phyloP scores from a whole-genome alignment of 1,140 invertebrate species.

The Trichomalopsis sarcophagae region DNA sequence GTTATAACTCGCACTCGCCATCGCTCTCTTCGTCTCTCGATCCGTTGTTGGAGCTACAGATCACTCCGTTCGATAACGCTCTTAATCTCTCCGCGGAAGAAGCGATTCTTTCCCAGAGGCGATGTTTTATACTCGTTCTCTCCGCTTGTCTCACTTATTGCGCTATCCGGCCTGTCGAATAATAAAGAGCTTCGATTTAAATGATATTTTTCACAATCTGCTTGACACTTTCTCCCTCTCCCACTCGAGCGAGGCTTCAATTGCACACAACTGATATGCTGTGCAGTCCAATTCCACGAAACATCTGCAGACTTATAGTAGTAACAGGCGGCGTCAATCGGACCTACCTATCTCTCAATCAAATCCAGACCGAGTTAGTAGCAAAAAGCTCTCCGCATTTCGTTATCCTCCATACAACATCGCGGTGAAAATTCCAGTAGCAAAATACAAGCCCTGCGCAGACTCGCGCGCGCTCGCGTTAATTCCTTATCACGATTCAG shows the following conservation, averaged over 20 bases:
- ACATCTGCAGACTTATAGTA: background rate
- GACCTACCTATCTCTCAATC: background rate
- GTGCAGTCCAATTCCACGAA: no score
- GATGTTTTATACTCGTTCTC: background rate
- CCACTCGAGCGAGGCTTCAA: conserved; percentile 4
- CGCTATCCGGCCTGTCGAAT: conserved; percentile 7
- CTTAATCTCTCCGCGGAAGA: conserved; percentile 8
- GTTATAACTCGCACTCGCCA: background rate
- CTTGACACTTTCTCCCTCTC: conserved; percentile 38
- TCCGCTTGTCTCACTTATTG: background rate
- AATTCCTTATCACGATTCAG: conserved; percentile 43
- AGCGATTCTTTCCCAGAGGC: conserved; percentile 23
- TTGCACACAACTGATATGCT: background rate
- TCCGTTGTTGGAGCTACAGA: conserved; percentile 4
- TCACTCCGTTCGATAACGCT: background rate
- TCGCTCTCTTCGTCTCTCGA: background rate
- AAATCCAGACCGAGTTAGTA: background rate
- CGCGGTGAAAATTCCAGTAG: background rate
- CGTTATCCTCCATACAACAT: background rate
- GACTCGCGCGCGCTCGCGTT: background rate
- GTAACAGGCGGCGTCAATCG: background rate
- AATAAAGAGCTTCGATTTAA: conserved; percentile 49
- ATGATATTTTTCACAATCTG: conserved; percentile 46
- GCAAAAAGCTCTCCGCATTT: background rate
- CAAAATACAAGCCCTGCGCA: background rate